Percentiles rank a stretch among this genome's conserved stretches.
Conservation (phyloP, 1,140 invertebrate genomes). For the Calycopis cecrops region DNA sequence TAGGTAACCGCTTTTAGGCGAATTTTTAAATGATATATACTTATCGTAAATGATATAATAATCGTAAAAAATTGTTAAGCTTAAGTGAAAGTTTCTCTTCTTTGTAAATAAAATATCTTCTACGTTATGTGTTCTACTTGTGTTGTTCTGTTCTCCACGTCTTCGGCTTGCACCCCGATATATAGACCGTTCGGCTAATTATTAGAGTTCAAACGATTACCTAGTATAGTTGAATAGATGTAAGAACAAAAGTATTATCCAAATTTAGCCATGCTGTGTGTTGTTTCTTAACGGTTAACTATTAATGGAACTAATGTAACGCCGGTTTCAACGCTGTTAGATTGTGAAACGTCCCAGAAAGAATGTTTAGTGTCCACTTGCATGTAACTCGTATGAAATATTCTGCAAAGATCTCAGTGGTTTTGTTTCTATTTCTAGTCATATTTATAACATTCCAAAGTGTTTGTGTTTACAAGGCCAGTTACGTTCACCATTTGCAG, state of each 20-base stretch:
- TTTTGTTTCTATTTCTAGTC: slow-evolving; percentile 62
- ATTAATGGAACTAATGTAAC: slow-evolving; percentile 34
- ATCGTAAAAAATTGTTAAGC: slow-evolving; percentile 50
- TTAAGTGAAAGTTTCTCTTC: slow-evolving; percentile 57
- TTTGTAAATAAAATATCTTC: slow-evolving; percentile 58
- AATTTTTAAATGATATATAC: slow-evolving; percentile 42
- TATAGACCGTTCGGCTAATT: slow-evolving; percentile 55
- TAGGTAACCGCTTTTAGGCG: slow-evolving; percentile 52
- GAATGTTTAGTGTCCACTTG: slow-evolving; percentile 19
- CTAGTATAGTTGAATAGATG: slow-evolving; percentile 61
- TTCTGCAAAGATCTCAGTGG: slow-evolving; percentile 42
- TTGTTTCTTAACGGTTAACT: slow-evolving; percentile 50
- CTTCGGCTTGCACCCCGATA: slow-evolving; percentile 52
- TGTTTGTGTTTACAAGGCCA: slow-evolving; percentile 4
- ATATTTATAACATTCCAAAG: slow-evolving; percentile 68
- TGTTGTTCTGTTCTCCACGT: slow-evolving; percentile 30
- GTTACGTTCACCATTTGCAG: slow-evolving; percentile 30
- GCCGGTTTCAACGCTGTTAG: slow-evolving; percentile 4
- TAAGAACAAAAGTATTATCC: slow-evolving; percentile 72
- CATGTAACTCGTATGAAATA: slow-evolving; percentile 23
- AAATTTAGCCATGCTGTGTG: slow-evolving; percentile 68
- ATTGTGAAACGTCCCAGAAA: slow-evolving; percentile 25
- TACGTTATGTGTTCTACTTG: slow-evolving; percentile 41
- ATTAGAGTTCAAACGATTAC: slow-evolving; percentile 63
- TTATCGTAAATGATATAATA: slow-evolving; percentile 41